Evolutionary conservation across 2,113 vertebrate species (phyloP).

Genomic region (Gambusia holbrooki): DNA sequence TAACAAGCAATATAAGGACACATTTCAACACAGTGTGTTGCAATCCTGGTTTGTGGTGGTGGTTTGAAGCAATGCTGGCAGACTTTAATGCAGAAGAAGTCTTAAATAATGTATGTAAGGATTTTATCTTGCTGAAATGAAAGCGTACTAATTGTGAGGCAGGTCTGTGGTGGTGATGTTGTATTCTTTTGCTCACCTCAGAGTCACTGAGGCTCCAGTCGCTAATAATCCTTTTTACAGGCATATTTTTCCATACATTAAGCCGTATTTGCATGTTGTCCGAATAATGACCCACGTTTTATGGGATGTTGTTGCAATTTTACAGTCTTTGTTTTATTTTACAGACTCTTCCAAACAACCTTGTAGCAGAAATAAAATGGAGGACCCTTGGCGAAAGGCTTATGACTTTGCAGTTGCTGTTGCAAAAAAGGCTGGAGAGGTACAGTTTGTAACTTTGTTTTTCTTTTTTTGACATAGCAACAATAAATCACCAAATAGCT

Average conservation of each 20-base stretch:
- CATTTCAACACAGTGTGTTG: not conserved
- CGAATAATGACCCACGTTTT: not conserved
- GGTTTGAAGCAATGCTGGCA: not conserved
- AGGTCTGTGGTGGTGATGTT: not conserved
- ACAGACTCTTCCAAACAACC: conserved; percentile 15
- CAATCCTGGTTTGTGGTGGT: not conserved
- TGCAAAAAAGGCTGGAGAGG: conserved; percentile 76
- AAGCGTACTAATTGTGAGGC: conserved; percentile 9
- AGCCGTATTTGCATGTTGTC: not conserved
- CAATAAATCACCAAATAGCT: not conserved
- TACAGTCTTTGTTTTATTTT: conserved; percentile 6
- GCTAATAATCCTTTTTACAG: not conserved
- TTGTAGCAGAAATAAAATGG: conserved; percentile 52
- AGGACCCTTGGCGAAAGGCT: conserved; percentile 67
- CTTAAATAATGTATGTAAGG: conserved; percentile 7
- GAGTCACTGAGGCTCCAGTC: too few relatives aligned
- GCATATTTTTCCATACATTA: not conserved
- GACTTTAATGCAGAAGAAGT: not conserved
- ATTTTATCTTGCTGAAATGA: conserved; percentile 2
- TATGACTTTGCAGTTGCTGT: conserved; percentile 76
- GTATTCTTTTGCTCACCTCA: not conserved
- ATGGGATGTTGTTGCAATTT: conserved; percentile 5
- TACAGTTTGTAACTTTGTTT: conserved; percentile 23
- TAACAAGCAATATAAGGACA: not conserved
- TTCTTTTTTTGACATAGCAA: not conserved